Base-by-base conservation (phyloP, 2,113 vertebrate species). In the Gambusia affinis region DNA sequence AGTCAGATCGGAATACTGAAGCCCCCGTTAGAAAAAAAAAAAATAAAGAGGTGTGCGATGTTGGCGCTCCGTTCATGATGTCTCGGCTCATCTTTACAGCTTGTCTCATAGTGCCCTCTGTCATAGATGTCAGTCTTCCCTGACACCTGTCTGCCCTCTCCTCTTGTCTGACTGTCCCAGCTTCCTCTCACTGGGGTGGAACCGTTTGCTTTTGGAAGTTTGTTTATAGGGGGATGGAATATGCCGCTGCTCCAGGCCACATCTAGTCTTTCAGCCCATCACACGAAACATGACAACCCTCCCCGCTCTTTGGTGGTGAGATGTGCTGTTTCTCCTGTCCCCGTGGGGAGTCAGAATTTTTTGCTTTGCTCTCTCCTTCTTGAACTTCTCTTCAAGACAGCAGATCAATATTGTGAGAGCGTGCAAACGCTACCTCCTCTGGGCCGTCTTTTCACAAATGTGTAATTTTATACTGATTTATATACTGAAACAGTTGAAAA, bases 231-330 rank as follows among this genome's bases (percentile, higher is more conserved):
- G 87, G 91, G 81, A 87, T 88, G 90, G 91, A 86, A 91, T 89
- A 89, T 86, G 90, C 91, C 29, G 82, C 81, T 80, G 90, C 87
- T 91, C 81, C 87, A 75, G 90, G 89, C 89, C 79, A 78, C 77
- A 76, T 87, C 89, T 75, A 70, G 80, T 87, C 92, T 94, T 94
- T 92, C 90, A 92, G 92, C 92, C 93, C 92, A 91, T 94, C 92
- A 93, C 85, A 82, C 77, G 67, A 87, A 90, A 95, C 94, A 94
- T 94, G 94, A 93, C 93, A 94, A 91, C 79, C 76, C 86, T 94
- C 90, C 92, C 88, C 92, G 37, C 91, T 93, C 91, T 94, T 92
- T 93, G 92, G 92, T 92, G 88, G 89, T 70, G 82, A 85, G 91
- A 85, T 76, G 91, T 91, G 90, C 87, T 79, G 78, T 90, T 90